Percentiles rank a stretch among this genome's conserved stretches.
phyloP scores from a whole-genome alignment of 64 coral and sea anemone species.

The Stylophora pistillata region DNA sequence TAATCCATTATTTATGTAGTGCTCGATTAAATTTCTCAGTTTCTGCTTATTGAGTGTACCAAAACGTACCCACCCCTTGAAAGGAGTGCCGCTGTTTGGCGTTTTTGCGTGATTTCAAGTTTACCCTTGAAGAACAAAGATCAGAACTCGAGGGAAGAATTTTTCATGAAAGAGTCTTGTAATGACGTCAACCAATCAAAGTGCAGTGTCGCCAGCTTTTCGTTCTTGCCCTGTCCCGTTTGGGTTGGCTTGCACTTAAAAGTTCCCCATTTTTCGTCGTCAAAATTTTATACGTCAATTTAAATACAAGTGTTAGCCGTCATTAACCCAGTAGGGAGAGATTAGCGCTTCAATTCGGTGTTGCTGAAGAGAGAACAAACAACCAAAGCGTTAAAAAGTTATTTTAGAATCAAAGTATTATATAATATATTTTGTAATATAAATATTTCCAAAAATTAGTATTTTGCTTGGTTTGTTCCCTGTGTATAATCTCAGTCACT shows the following conservation, averaged over 20 bases:
- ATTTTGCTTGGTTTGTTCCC: background rate
- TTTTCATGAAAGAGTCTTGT: background rate
- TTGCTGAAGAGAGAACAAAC: conserved; percentile 9
- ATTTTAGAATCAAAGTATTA: conserved; percentile 35
- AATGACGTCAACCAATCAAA: conserved; percentile 12
- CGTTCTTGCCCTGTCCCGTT: background rate
- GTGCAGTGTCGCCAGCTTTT: background rate
- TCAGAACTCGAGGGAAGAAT: background rate
- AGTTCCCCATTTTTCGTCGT: background rate
- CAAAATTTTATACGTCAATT: background rate
- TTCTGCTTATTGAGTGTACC: background rate
- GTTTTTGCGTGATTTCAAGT: background rate
- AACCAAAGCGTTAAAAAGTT: conserved; percentile 15
- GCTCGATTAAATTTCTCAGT: background rate
- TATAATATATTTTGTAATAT: conserved; percentile 58
- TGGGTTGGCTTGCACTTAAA: background rate
- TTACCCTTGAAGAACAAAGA: background rate
- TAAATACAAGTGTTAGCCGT: too few relatives aligned
- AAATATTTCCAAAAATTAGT: conserved; percentile 24
- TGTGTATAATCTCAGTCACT: background rate
- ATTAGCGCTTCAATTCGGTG: background rate
- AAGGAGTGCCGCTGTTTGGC: background rate
- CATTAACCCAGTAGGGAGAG: background rate
- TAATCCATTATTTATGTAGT: background rate
- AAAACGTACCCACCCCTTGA: background rate